Evolutionary conservation across 2,113 vertebrate genomes (phyloP).

Genomic region (Pterophyllum scalare): DNA sequence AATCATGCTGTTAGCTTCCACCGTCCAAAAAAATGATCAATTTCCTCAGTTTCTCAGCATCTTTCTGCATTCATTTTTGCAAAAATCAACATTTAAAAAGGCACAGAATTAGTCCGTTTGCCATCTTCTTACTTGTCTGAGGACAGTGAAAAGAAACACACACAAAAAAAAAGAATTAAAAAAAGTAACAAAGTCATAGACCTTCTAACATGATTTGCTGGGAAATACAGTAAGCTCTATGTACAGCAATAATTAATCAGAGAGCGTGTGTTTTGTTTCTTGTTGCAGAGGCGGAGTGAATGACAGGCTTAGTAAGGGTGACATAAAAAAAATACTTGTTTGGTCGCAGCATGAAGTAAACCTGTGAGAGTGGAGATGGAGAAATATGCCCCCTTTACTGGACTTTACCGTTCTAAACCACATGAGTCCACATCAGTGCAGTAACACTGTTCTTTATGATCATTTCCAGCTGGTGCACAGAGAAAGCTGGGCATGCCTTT

Average conservation of each 20-base stretch:
- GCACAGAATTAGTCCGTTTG: not conserved
- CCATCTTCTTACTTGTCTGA: not conserved
- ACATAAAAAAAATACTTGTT: conserved; percentile 16
- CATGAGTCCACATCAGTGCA: conserved; percentile 75
- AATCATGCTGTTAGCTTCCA: conserved; percentile 26
- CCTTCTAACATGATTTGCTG: conserved; percentile 29
- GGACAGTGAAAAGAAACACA: conserved; percentile 23
- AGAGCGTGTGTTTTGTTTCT: conserved; percentile 15
- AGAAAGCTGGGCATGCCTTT: not conserved
- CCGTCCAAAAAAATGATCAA: not conserved
- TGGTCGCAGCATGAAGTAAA: conserved; percentile 41
- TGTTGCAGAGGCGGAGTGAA: not conserved
- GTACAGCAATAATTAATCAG: conserved; percentile 64
- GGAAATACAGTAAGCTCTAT: conserved; percentile 62
- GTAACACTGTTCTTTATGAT: conserved; percentile 47
- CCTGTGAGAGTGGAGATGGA: not conserved
- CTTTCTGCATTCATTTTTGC: not conserved
- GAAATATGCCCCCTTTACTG: not conserved
- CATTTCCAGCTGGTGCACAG: conserved; percentile 13
- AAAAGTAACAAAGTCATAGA: conserved; percentile 26
- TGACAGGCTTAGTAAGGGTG: not conserved
- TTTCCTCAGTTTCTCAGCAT: not conserved
- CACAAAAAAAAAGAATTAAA: not conserved
- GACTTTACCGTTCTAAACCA: conserved; percentile 11
- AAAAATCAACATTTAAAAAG: conserved; percentile 6